Percentiles rank a stretch among this genome's conserved stretches.
Evolutionary conservation across 2,888 invertebrate genomes (phyloP).

Genomic region (Allygus modestus): DNA sequence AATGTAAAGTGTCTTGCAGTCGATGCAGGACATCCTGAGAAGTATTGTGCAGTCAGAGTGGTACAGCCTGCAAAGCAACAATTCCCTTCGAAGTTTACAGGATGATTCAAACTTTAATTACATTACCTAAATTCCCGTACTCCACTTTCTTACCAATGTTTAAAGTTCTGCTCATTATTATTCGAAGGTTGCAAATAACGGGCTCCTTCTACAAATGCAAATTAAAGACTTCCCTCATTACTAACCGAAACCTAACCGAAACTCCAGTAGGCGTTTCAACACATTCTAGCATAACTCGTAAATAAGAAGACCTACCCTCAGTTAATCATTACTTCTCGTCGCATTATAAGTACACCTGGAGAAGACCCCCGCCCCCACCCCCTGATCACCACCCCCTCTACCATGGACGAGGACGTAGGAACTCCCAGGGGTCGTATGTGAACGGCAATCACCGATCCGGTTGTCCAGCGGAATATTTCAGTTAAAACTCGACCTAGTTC

Average conservation of each 20-base stretch:
- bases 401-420: no score
- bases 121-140: no score
- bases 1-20: no score
- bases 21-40: no score
- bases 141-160: no score
- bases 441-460: background rate
- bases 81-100: no score
- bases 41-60: no score
- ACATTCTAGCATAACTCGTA: background rate
- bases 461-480: conserved; percentile 4
- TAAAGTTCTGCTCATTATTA: no score
- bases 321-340: background rate
- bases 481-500: conserved; percentile 41
- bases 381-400: background rate
- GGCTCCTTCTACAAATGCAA: background rate
- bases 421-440: background rate
- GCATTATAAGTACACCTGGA: background rate
- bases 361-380: background rate
- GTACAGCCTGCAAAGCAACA: no score
- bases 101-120: no score
- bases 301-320: background rate
- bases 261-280: conserved; percentile 7
- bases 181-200: background rate
- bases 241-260: conserved; percentile 26
- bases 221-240: background rate